Base-by-base conservation (phyloP, 1,140 invertebrate genomes). In the Berghia stephanieae region DNA sequence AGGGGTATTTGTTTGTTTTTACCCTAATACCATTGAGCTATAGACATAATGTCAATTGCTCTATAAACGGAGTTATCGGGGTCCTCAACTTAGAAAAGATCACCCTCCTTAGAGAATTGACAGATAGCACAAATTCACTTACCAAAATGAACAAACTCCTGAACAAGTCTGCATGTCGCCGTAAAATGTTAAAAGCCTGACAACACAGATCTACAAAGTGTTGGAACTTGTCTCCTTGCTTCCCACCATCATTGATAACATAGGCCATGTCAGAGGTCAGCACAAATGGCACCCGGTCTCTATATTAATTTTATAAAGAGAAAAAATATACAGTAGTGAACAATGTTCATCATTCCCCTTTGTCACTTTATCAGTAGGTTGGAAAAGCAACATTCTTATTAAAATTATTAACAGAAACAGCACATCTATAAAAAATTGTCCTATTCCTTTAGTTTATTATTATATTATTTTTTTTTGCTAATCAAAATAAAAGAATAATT, bases 261-360 rank as follows among this genome's bases (percentile, higher is more conserved):
- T 98, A 99, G 2, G 95, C 97, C 98, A 99, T 99, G 88, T 99
- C 98, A 21, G 96, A 95, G 0, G 98, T 99, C 66, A 99, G 90
- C 3, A 99, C 96, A 91, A 99, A 99, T 0, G 98, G 97, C 0
- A 96, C 96, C 6, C 98, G 94, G 90, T 99, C 98, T 83, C 96
- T 96, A 82, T 16, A 84, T 49, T 13, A 10, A 49, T 49, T 13
- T 13, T 13, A 49, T 49, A 49, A 10, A 13, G 46, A 49, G n/a
- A 49, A 49, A 49, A 49, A 49, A 49, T n/a, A 49, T 13, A 49
- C 10, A 69, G 38, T 4, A 38, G 42, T n/a, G 44, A 42, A 69
- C 16, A 21, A 43, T 16, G 27, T 16, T 38, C 3, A 69, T 69
- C 34, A 13, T n/a, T n/a, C n/a, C n/a, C 24, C 24, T 10, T 24